phyloP scores from a whole-genome alignment of 2,113 vertebrate genomes.

The Vidua macroura region DNA sequence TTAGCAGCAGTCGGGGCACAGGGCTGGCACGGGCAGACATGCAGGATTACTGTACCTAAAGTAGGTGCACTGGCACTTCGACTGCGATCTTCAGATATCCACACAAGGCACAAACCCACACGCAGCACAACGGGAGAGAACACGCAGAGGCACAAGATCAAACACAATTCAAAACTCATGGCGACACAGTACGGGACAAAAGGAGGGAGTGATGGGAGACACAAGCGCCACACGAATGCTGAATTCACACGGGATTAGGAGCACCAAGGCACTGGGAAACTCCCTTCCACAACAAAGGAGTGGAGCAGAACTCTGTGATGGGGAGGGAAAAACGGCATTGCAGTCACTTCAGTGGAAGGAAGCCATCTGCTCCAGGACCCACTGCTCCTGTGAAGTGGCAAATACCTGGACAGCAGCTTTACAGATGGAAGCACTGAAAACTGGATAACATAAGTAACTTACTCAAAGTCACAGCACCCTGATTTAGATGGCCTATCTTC shows the following conservation, averaged over 20 bases:
- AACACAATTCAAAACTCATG: slow-evolving; percentile 67
- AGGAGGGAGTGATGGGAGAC: neutral
- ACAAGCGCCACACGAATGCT: neutral
- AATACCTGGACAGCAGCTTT: neutral
- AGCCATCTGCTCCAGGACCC: neutral
- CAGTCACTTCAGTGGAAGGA: neutral
- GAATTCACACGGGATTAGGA: neutral
- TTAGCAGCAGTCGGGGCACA: slow-evolving; percentile 32
- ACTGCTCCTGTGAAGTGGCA: neutral
- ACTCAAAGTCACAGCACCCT: neutral
- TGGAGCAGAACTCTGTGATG: neutral
- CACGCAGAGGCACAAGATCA: slow-evolving; percentile 78
- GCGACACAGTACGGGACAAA: slow-evolving; percentile 13
- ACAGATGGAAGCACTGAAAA: neutral
- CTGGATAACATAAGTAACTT: neutral
- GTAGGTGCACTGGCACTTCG: slow-evolving; percentile 93
- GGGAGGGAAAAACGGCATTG: neutral
- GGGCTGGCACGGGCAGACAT: slow-evolving; percentile 60
- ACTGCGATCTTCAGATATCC: slow-evolving; percentile 91
- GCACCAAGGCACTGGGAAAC: neutral
- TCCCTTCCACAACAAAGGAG: neutral
- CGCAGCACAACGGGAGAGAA: slow-evolving; percentile 77
- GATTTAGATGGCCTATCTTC: neutral
- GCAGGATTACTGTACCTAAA: slow-evolving; percentile 89
- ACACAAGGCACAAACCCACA: slow-evolving; percentile 80